Evolutionary conservation across 2,797 vertebrate species (phyloP), one percentile per base, ranked within the genome.

Genomic region (Threskiornis aethiopicus): DNA sequence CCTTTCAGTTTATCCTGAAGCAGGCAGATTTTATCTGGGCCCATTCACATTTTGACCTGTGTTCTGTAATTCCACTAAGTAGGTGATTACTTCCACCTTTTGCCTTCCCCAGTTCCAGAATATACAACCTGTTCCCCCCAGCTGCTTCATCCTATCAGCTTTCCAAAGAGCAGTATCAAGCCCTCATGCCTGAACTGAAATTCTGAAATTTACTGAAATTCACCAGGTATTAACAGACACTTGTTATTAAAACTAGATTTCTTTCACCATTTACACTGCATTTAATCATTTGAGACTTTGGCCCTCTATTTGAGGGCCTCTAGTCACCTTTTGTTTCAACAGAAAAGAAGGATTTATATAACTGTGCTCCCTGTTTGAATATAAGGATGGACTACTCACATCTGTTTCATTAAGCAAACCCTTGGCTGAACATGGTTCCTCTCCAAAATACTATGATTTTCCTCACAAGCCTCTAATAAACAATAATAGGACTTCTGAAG

Each of bases 61-160:
- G 41, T 33, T 93, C n/a, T 66, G 0, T 58, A 82, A 82, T 88
- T 76, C 49, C 19, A 16, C 69, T 78, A 69, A 69, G 52, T 3
- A 86, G 12, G 24, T 57, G 41, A 96, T 69, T 72, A 51, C 29
- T 82, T 86, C 65, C 62, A 76, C n/a, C 35, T 84, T 64, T 33
- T 94, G 90, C 54, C 72, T 46, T 44, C 15, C 55, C 65, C 18
- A 57, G 52, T 3, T 77, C 47, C 55, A 80, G 41, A 92, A 70
- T 0, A 44, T 5, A 55, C 11, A 71, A 49, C 6, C 15, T 13
- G 2, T 9, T 12, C 6, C 9, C 11, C 4, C 16, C 8, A 9
- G 3, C 41, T 13, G 11, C 5, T 10, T 11, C 47, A 55, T 6
- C 35, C 41, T 10, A 41, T 5, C 42, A 61, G 66, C 54, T 65